Evolutionary conservation across 2,888 invertebrate species (phyloP).

Genomic region (Zele albiditarsus): DNA sequence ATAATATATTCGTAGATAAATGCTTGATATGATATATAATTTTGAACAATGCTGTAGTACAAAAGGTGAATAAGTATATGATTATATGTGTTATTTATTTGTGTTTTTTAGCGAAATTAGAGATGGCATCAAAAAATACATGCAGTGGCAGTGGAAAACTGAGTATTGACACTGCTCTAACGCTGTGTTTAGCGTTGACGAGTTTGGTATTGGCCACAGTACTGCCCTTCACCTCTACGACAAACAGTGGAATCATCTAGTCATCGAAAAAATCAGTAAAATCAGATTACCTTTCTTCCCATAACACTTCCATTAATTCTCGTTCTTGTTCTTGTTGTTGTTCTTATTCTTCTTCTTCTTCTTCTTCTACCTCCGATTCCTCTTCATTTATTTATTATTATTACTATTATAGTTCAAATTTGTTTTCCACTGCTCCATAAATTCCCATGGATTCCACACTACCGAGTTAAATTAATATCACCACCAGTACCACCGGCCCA

Average conservation of each 20-base stretch:
- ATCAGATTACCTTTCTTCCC: slow-evolving; percentile 20
- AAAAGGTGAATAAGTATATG: not conserved
- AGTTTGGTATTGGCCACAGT: slow-evolving; percentile 53
- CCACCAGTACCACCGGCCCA: not conserved
- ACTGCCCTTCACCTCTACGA: slow-evolving; percentile 45
- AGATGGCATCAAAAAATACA: slow-evolving; percentile 64
- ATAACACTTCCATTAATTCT: slow-evolving; percentile 31
- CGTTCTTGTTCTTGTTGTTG: slow-evolving; percentile 20
- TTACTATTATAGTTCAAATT: not conserved
- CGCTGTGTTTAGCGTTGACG: slow-evolving; percentile 57
- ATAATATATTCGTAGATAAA: not conserved
- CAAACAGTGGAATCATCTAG: slow-evolving; percentile 44
- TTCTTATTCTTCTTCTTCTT: not conserved
- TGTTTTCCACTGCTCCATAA: slow-evolving; percentile 2
- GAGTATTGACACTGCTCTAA: slow-evolving; percentile 48
- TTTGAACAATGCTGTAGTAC: not conserved
- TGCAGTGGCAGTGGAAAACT: slow-evolving; percentile 62
- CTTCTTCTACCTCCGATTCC: not conserved
- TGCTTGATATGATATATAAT: not conserved
- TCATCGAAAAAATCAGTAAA: slow-evolving; percentile 30
- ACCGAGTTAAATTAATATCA: slow-evolving; percentile 20
- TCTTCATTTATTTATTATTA: not conserved
- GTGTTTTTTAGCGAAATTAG: slow-evolving; percentile 66
- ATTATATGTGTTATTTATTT: slow-evolving; percentile 42
- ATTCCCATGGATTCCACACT: slow-evolving; percentile 22